Percentiles rank a stretch among this genome's conserved stretches.
Evolutionary conservation across 2,888 invertebrate genomes (phyloP).

Genomic region (Reticulitermes lucifugus): DNA sequence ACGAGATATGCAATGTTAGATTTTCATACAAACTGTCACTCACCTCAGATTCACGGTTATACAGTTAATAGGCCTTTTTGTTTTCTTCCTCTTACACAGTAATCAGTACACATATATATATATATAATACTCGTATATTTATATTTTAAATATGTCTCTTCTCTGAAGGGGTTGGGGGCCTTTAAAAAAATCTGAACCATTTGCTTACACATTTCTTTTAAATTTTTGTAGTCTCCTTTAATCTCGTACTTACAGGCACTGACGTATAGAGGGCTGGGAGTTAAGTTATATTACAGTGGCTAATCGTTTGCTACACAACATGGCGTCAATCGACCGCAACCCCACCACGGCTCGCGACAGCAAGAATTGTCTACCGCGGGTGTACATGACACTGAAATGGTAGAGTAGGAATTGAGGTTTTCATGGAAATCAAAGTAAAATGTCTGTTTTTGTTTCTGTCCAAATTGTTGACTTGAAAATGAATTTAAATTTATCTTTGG

Average conservation of each 20-base stretch:
- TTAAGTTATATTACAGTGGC: conserved; percentile 1
- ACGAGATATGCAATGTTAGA: conserved; percentile 21
- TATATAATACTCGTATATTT: no score
- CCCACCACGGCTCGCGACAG: not conserved
- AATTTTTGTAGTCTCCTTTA: conserved; percentile 16
- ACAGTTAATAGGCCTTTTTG: conserved; percentile 29
- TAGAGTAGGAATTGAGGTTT: no score
- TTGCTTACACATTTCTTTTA: not conserved
- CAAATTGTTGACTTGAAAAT: no score
- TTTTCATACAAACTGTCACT: conserved; percentile 23
- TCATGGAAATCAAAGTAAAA: no score
- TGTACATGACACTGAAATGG: no score
- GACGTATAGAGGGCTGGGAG: conserved; percentile 17
- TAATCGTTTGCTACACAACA: not conserved
- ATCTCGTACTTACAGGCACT: conserved; percentile 34
- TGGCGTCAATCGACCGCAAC: not conserved
- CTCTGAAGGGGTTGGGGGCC: conserved; percentile 6
- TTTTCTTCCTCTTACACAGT: not conserved
- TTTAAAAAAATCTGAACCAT: conserved; percentile 15
- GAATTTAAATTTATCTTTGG: not conserved
- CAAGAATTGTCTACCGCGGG: no score
- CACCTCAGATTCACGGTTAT: not conserved
- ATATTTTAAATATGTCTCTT: conserved; percentile 10
- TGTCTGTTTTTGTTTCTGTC: no score
- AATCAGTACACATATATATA: not conserved